Conservation (phyloP, 2,888 invertebrate genomes). For the Drosophila pseudotalamancana region DNA sequence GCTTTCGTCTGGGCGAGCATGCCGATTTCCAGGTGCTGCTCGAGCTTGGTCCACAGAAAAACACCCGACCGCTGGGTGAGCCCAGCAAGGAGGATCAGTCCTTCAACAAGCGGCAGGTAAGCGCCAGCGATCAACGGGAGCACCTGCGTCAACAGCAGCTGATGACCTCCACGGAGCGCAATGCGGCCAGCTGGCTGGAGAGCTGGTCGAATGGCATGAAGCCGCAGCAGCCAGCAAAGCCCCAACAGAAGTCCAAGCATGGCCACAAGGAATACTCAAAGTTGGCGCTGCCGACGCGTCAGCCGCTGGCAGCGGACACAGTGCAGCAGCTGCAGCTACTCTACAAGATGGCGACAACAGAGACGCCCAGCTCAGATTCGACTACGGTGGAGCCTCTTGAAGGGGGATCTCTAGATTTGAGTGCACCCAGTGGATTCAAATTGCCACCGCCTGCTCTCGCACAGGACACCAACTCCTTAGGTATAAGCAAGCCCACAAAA, state of each 20-base stretch:
- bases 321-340: conserved; percentile 82
- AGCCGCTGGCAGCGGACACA: conserved; percentile 83
- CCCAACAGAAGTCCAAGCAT: conserved; percentile 16
- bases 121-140: conserved; percentile 64
- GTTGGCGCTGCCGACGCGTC: conserved; percentile 43
- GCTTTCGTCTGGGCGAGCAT: conserved; percentile 91
- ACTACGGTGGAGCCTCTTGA: conserved; percentile 20
- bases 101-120: conserved; percentile 82
- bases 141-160: conserved; percentile 82
- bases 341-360: conserved; percentile 78
- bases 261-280: conserved; percentile 10
- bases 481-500: conserved; percentile 66
- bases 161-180: conserved; percentile 77
- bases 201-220: conserved; percentile 87
- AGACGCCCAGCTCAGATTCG: conserved; percentile 26
- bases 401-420: conserved; percentile 33
- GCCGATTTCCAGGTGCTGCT: conserved; percentile 92
- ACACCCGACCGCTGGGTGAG: conserved; percentile 88
- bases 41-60: conserved; percentile 91
- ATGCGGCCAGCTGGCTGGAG: conserved; percentile 85
- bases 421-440: conserved; percentile 51
- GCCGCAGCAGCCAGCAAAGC: conserved; percentile 54
- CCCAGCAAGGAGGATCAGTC: conserved; percentile 67
- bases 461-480: conserved; percentile 42
- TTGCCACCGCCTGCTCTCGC: conserved; percentile 52